phyloP scores from a whole-genome alignment of 2,888 invertebrate genomes.

The Cantharis flavilabris region DNA sequence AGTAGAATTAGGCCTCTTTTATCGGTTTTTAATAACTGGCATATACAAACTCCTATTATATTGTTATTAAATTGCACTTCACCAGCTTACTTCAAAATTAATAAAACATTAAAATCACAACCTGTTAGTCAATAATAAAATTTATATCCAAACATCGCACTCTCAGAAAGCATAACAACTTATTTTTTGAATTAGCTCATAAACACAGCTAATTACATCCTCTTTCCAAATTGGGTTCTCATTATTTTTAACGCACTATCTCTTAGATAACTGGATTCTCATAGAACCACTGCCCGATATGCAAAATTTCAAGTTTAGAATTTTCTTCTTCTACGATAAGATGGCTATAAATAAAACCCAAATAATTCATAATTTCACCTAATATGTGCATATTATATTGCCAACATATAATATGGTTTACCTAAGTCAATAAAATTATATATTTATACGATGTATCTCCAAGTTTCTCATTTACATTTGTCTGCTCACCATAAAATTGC shows the following conservation, averaged over 20 bases:
- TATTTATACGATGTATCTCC: no score
- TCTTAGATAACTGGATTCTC: not conserved
- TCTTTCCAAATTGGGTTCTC: not conserved
- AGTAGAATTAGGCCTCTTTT: constrained; percentile 2
- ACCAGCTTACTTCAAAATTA: not conserved
- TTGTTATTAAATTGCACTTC: not conserved
- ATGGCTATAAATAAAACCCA: not conserved
- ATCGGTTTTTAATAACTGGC: not conserved
- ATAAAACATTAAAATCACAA: not conserved
- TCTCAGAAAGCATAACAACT: not conserved
- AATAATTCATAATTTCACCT: no score
- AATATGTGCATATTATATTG: no score
- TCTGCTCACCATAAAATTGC: no score
- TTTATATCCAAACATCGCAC: not conserved
- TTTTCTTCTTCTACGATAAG: not conserved
- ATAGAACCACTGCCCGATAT: not conserved
- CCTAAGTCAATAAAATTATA: no score
- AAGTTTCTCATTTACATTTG: no score
- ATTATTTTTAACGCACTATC: not conserved
- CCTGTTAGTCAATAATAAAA: not conserved
- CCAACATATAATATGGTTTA: no score
- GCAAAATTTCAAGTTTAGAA: not conserved
- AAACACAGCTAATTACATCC: not conserved
- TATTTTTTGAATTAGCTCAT: not conserved
- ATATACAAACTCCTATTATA: not conserved